Conservation (phyloP, 1,140 invertebrate species). For the Lordiphosa clarofinis region DNA sequence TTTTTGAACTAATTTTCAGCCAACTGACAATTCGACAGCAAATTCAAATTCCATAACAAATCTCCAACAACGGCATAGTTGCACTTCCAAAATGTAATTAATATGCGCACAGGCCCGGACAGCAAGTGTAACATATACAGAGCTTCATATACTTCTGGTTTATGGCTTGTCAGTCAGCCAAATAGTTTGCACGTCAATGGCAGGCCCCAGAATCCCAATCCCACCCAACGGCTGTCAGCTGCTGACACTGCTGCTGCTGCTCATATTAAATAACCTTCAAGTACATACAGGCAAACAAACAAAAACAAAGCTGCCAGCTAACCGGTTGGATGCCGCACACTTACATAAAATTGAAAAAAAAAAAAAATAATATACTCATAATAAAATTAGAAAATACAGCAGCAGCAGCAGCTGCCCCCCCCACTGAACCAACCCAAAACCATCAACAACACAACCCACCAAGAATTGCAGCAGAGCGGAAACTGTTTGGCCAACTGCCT, state of each 20-base stretch:
- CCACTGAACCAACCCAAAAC: not conserved
- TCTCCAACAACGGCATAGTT: conserved; percentile 28
- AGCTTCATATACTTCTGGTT: conserved; percentile 29
- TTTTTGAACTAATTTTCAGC: too few relatives aligned
- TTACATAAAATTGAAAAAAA: conserved; percentile 26
- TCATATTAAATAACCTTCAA: conserved; percentile 70
- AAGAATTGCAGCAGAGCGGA: conserved; percentile 56
- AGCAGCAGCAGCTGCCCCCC: conserved; percentile 3
- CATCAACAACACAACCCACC: conserved; percentile 28
- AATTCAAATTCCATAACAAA: conserved; percentile 7
- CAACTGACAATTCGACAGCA: too few relatives aligned
- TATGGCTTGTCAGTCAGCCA: conserved; percentile 12
- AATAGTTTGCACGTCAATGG: conserved; percentile 22
- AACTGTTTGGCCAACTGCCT: conserved; percentile 41
- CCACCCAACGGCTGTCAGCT: not conserved
- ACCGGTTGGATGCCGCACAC: conserved; percentile 59
- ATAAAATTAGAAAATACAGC: conserved; percentile 61
- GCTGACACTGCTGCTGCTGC: conserved; percentile 14
- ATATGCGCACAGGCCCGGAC: conserved; percentile 23
- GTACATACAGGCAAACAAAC: conserved; percentile 32
- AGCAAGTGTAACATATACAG: conserved; percentile 18
- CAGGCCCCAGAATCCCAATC: conserved; percentile 16
- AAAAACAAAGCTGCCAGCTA: conserved; percentile 30
- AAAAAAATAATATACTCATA: conserved; percentile 25
- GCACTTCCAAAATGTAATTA: conserved; percentile 43